Evolutionary conservation across 2,888 invertebrate species (phyloP).

Genomic region (Acleris cristana): DNA sequence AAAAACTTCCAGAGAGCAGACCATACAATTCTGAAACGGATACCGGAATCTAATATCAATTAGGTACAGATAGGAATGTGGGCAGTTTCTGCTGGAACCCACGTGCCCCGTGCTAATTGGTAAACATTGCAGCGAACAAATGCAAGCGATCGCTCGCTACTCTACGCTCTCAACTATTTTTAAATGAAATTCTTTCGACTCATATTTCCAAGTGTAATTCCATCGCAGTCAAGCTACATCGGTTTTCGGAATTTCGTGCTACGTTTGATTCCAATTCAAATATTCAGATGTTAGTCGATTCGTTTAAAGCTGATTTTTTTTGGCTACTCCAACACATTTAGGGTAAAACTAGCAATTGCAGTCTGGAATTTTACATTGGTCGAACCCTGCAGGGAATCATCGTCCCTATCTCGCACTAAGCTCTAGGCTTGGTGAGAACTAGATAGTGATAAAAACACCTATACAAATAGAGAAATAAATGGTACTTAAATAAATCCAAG

Average conservation of each 20-base stretch:
- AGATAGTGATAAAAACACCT: no score
- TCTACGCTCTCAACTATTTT: conserved; percentile 63
- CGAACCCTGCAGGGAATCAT: no score
- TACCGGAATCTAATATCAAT: conserved; percentile 63
- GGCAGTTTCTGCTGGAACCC: conserved; percentile 48
- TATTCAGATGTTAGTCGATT: conserved; percentile 67
- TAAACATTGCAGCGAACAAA: conserved; percentile 68
- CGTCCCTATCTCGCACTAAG: no score
- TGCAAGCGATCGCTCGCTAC: conserved; percentile 57
- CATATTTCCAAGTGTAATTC: conserved; percentile 70
- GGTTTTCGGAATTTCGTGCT: conserved; percentile 63
- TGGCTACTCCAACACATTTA: neutral
- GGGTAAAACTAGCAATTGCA: no score
- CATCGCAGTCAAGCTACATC: conserved; percentile 55
- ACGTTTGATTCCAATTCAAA: conserved; percentile 72
- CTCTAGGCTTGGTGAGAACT: no score
- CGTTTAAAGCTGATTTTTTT: conserved; percentile 38
- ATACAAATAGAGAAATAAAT: no score
- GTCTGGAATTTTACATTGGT: no score
- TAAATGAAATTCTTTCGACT: conserved; percentile 77
- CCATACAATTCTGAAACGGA: conserved; percentile 46
- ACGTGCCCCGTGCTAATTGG: conserved; percentile 64
- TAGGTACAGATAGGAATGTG: conserved; percentile 53
- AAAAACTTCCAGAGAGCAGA: neutral
- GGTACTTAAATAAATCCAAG: no score